phyloP scores from a whole-genome alignment of 2,797 vertebrate genomes.

The Acanthornis magna region DNA sequence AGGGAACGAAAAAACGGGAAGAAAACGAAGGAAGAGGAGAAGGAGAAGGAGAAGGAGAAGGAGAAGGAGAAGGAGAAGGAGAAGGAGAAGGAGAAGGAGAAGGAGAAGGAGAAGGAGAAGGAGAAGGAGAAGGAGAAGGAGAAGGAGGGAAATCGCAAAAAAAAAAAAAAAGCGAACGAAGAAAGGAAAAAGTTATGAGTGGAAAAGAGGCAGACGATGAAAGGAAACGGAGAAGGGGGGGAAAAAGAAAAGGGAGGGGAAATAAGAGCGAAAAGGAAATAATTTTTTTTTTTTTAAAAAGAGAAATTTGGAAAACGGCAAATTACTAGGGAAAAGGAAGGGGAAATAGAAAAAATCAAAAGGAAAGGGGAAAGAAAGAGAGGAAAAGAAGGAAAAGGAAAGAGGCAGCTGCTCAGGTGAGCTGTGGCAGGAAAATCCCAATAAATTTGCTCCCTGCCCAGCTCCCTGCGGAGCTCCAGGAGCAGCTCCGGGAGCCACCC shows the following conservation, averaged over 20 bases:
- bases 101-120: no score
- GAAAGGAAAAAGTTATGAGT: rapidly evolving
- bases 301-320: no score
- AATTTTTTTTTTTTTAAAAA: no score
- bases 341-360: neutral
- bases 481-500: neutral
- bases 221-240: rapidly evolving
- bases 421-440: neutral
- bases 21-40: neutral
- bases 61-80: no score
- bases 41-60: no score
- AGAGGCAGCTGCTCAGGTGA: neutral
- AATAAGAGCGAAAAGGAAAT: neutral
- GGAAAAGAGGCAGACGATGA: no score
- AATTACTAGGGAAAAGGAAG: neutral
- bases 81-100: no score
- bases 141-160: neutral
- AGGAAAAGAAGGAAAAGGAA: neutral
- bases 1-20: no score
- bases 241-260: neutral
- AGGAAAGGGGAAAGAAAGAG: neutral
- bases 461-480: neutral
- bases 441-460: neutral
- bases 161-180: neutral
- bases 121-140: no score